Evolutionary conservation across 2,888 invertebrate genomes (phyloP), one percentile per base, ranked within the genome.

Genomic region (Lamellibrachia satsuma): DNA sequence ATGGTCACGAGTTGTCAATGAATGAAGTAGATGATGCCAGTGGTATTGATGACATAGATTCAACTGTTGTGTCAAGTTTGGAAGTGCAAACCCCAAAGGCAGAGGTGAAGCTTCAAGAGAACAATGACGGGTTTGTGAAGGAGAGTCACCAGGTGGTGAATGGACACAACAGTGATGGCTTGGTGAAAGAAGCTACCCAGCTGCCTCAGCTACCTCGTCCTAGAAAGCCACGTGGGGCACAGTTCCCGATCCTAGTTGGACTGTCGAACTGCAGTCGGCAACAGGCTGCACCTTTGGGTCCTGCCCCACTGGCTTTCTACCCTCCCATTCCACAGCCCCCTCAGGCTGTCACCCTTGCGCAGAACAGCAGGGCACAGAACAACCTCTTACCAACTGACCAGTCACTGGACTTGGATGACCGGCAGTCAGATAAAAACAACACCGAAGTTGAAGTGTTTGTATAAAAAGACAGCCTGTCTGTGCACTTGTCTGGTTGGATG

Each of bases 211-310:
- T 75, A 15, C 75, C 75, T 6, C 75, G 22, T 6, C 75, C 15
- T 4, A 75, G 75, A n/a, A 75, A 75, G 75, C 22, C n/a, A 75
- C 75, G 75, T 22, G 75, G 75, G 75, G 75, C 15, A 6, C 75
- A 75, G 75, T 75, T 75, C 75, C 75, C 75, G n/a, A 75, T 75
- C 75, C 75, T 75, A 22, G 75, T 75, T 75, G 75, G 75, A 75
- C 75, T 75, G 75, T 75, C 75, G n/a, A n/a, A 75, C 22, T 75
- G 75, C 75, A 22, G 22, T n/a, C 75, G 75, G 22, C 75, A 75
- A n/a, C 75, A 15, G 2, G 75, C 22, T n/a, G 22, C 75, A 75
- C 22, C 75, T n/a, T n/a, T 75, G 75, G 75, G 75, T 15, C 75
- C 75, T 1, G 75, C 75, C 22, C 75, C 75, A 15, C n/a, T 75